Evolutionary conservation across 2,113 vertebrate genomes (phyloP), one percentile per base, ranked within the genome.

Genomic region (Tringa solitaria): DNA sequence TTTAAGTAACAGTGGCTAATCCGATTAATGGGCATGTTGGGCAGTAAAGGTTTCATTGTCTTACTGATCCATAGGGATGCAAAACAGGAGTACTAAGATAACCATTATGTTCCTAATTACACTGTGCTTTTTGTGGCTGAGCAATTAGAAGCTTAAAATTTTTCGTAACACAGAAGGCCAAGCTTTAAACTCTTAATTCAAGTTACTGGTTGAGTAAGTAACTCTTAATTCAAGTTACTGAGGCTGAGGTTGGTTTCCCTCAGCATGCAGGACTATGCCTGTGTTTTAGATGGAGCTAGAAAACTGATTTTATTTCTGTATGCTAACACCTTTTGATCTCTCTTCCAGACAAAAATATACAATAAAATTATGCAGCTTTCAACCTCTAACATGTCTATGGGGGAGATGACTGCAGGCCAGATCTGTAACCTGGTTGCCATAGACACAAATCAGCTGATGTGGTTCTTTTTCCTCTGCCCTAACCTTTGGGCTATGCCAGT

Each of bases 401-500:
- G 99, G 6, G 99, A 99, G 93, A 99, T 99, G 97, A 99, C 99
- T 1, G 99, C 99, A 5, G 99, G 98, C 24, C 99, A 99, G 97
- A 99, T 99, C 96, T 99, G 99, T 97, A 99, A 99, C 97, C 98
- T 99, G 82, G 99, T 99, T 64, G 99, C 99, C 90, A 99, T 99
- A 77, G 99, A 99, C 92, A 99, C 99, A 96, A 99, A 99, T 95
- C 99, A 99, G 93, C 98, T 99, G 61, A 99, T 99, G 99, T 99
- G 99, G 99, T 99, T 99, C 97, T 99, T 99, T 97, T 99, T 99
- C 95, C 98, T 99, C 60, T 99, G 99, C 93, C 99, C 99, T 51
- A 99, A 99, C 96, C 98, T 99, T 90, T 99, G 99, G 98, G 99
- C 99, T 57, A 99, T 99, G 99, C 99, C 99, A 51, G 98, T 99